Evolutionary conservation across 2,113 vertebrate species (phyloP).

Genomic region (Plotosus lineatus): DNA sequence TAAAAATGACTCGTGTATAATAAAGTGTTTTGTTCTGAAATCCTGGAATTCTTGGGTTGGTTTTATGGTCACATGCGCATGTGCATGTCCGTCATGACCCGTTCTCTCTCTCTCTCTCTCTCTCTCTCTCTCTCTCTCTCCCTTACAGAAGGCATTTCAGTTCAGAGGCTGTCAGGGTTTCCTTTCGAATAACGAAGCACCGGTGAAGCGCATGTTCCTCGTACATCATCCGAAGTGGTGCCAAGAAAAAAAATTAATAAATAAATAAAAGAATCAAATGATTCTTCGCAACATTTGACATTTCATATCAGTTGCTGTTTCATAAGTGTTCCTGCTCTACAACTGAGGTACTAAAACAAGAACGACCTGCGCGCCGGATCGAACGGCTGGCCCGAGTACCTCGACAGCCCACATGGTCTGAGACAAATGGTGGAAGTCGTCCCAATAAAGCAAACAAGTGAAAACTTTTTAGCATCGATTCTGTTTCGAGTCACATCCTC

Average conservation of each 20-base stretch:
- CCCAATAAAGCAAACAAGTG: slow-evolving; percentile 30
- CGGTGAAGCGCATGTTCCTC: neutral
- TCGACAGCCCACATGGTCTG: neutral
- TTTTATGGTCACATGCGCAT: neutral
- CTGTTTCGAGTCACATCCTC: slow-evolving; percentile 17
- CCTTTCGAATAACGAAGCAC: neutral
- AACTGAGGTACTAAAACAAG: neutral
- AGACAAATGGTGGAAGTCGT: neutral
- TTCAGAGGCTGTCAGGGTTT: neutral
- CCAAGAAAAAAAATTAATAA: neutral
- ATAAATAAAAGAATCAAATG: neutral
- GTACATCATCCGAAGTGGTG: neutral
- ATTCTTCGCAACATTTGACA: neutral
- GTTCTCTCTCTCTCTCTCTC: neutral
- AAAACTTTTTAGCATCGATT: slow-evolving; percentile 49
- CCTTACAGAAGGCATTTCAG: neutral
- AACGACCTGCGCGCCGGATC: neutral
- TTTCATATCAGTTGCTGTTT: slow-evolving; percentile 14
- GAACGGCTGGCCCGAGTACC: neutral
- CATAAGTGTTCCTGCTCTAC: neutral
- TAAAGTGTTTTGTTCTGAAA: no score
- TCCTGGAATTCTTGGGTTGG: no score
- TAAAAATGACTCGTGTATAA: no score
- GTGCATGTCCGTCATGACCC: neutral
- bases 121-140: neutral